Percentiles rank a stretch among this genome's conserved stretches.
These are phyloP conservation scores for Leptopilina drosophilae DNA, from an alignment of 2,888 invertebrate genomes.

Conservation along the genomic window DNA sequence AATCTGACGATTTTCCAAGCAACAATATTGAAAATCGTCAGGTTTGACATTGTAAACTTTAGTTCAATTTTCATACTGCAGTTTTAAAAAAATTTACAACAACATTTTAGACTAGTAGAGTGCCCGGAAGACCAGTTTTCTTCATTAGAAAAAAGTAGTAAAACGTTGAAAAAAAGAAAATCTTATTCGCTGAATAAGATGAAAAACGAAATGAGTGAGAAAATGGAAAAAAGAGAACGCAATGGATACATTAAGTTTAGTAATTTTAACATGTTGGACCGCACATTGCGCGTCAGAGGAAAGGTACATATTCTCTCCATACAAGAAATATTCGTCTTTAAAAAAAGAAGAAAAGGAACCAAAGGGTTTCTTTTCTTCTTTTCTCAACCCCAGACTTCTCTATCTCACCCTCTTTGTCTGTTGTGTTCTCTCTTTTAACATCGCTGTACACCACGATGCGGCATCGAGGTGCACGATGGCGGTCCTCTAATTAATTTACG, in stretches of 20 bases:
- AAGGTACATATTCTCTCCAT: too few species aligned
- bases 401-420: conserved; percentile 47
- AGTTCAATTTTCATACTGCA: not conserved
- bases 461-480: conserved; percentile 48
- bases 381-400: conserved; percentile 44
- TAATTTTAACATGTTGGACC: conserved; percentile 51
- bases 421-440: conserved; percentile 46
- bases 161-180: not conserved
- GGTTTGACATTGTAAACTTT: too few species aligned
- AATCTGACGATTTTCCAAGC: too few species aligned
- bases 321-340: too few species aligned
- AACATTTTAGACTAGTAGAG: too few species aligned
- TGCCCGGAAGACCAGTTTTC: too few species aligned
- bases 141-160: too few species aligned
- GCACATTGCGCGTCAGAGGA: conserved; percentile 45
- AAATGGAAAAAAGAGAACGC: too few species aligned
- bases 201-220: not conserved
- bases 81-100: not conserved
- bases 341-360: too few species aligned
- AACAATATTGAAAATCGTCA: too few species aligned
- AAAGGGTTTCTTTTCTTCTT: conserved; percentile 51
- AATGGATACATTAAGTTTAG: conserved; percentile 17
- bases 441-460: conserved; percentile 38
- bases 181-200: not conserved
- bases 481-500: conserved; percentile 58